Conservation (phyloP, 2,888 invertebrate genomes). For the Meganola albula region DNA sequence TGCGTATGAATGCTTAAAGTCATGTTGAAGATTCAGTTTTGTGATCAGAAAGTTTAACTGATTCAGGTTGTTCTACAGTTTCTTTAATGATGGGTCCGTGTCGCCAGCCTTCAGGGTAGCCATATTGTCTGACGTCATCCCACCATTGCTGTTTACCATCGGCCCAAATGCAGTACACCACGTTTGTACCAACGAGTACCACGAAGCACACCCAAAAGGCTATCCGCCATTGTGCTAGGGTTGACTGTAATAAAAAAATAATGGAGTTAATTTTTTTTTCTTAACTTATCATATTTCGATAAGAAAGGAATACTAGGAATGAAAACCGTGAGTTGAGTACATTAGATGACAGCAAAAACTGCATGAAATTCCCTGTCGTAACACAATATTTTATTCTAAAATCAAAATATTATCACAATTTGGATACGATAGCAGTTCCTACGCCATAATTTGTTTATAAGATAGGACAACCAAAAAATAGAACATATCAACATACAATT, state of each 20-base stretch:
- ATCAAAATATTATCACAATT: too few relatives aligned
- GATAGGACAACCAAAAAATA: too few relatives aligned
- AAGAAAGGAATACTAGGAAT: too few relatives aligned
- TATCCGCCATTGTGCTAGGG: constrained; percentile 69
- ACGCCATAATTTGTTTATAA: too few relatives aligned
- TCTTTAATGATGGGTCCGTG: constrained; percentile 51
- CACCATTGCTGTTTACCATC: constrained; percentile 85
- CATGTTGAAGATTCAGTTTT: constrained; percentile 28
- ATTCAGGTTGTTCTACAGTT: constrained; percentile 41
- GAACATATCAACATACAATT: too few relatives aligned
- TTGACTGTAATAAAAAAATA: constrained; percentile 45
- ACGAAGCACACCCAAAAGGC: constrained; percentile 86
- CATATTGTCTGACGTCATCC: constrained; percentile 79
- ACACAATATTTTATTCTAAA: too few relatives aligned
- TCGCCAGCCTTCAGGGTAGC: constrained; percentile 62
- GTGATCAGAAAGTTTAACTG: constrained; percentile 41
- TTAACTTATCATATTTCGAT: too few relatives aligned
- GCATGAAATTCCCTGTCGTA: too few relatives aligned
- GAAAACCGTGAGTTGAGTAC: too few relatives aligned
- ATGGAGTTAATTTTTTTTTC: not conserved
- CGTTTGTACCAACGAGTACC: constrained; percentile 80
- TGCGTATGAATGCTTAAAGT: too few relatives aligned
- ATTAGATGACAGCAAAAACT: too few relatives aligned
- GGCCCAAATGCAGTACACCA: constrained; percentile 81
- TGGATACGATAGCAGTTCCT: too few relatives aligned